Base-by-base conservation (phyloP, 53 echinoderm and acorn worm species). In the Hippasteria phrygiana region DNA sequence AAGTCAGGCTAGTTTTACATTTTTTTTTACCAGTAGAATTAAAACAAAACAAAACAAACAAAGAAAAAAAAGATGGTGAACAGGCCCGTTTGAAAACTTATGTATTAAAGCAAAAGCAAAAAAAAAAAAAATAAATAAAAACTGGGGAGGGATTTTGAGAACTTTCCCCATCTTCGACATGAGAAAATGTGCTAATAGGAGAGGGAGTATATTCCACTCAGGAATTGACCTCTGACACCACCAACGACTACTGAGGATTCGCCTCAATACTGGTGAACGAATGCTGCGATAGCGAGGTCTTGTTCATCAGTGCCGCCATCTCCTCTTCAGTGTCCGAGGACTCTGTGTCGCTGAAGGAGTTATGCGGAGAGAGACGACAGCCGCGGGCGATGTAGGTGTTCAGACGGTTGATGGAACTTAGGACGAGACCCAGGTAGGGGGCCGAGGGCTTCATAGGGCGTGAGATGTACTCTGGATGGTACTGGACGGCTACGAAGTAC, bases 401-500 rank as follows among this genome's bases (percentile, higher is more conserved):
- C 32, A 98, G 93, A 29, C 92, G 88, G 33, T 77, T 82, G 77
- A 95, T 94, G 27, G 98, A 92, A 28, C 94, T 94, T 9, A 98
- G 81, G 77, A 98, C 91, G 43, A 98, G 95, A 38, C 98, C 98
- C 18, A 98, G 93, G 91, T 98, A 98, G 2, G 98, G 98, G 12
- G 95, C 73, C 0, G 98, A 94, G 39, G 98, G 98, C 87, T 98
- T 98, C 94, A 98, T 95, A 28, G 98, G 98, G 9, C 98, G 88
- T 13, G 98, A 96, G 54, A 98, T 89, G 90, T 98, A 98, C 94
- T 98, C 98, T 20, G 98, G 98, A 50, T 98, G 98, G 78, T 98
- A 98, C 93, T 98, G 98, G 32, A 98, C 98, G 46, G 89, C 98
- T 10, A 98, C 98, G n/a, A 95, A 94, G 94, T 98, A 98, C 17